Evolutionary conservation across 2,888 invertebrate species (phyloP).

Genomic region (Oscheius sp.): DNA sequence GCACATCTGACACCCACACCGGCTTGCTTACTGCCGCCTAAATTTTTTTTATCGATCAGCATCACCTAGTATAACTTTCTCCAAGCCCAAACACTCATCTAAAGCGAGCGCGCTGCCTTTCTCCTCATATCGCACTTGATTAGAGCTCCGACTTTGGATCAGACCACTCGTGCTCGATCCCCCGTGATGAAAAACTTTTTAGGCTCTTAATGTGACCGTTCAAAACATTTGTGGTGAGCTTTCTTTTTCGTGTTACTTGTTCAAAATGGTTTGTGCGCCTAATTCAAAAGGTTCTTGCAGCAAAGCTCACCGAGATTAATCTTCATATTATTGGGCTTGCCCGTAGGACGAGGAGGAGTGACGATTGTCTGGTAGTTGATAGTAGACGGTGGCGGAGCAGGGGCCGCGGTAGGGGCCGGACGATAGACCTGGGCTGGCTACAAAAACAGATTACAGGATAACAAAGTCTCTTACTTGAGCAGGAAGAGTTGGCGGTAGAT

Average conservation of each 20-base stretch:
- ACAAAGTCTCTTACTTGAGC: slow-evolving; percentile 1
- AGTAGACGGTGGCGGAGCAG: slow-evolving; percentile 8
- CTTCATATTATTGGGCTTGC: slow-evolving; percentile 55
- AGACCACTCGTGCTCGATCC: too few species aligned
- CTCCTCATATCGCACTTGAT: too few species aligned
- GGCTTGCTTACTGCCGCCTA: slow-evolving; percentile 64
- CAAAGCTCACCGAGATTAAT: slow-evolving; percentile 45
- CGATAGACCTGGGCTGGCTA: slow-evolving; percentile 21
- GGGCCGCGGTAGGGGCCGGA: slow-evolving; percentile 6
- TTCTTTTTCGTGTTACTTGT: too few species aligned
- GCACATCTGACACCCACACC: slow-evolving; percentile 70
- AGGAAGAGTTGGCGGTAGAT: slow-evolving; percentile 5
- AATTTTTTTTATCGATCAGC: slow-evolving; percentile 11
- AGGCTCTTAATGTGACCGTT: too few species aligned
- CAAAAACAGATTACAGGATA: not conserved
- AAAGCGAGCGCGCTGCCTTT: too few species aligned
- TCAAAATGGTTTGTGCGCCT: too few species aligned
- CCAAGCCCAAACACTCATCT: too few species aligned
- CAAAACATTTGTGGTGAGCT: too few species aligned
- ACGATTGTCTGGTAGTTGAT: slow-evolving; percentile 15
- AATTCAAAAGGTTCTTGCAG: too few species aligned
- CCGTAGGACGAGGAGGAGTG: slow-evolving; percentile 40
- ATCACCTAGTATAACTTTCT: not conserved
- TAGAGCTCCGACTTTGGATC: too few species aligned
- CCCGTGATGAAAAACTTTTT: too few species aligned